Evolutionary conservation across 2,888 invertebrate genomes (phyloP), one percentile per base, ranked within the genome.

Genomic region (Litoditis marina): DNA sequence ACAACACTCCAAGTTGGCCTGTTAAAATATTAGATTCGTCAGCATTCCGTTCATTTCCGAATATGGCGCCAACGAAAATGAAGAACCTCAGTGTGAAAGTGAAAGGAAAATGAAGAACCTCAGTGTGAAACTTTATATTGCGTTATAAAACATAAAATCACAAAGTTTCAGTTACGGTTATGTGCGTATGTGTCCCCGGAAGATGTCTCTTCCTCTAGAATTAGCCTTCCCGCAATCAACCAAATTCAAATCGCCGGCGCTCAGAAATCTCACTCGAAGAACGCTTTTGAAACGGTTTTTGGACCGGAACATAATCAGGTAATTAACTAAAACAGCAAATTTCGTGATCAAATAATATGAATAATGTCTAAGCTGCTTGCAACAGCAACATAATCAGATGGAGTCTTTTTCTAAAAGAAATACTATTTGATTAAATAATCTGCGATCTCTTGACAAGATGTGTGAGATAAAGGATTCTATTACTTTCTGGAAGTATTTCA

Each of bases 221-320:
- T 60, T 22, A 30, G 44, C 11, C 32, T 54, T 11, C 47, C 61
- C 19, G 34, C 51, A 19, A 32, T 36, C 8, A 61, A 61, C 46
- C 61, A 61, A 49, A 34, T 61, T 22, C 61, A 55, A 19, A 54
- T 61, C 19, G 50, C 61, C 36, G 61, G 61, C n/a, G 47, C 54
- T n/a, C 31, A 47, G 2, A 61, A 61, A 54, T 46, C 55, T 2
- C 61, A 69, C 49, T 69, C 71, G 31, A 63, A 65, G 36, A 49
- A 62, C 22, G 65, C 73, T 8, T 77, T 75, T 60, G 74, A 77
- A 57, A 66, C 68, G 13, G 66, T 76, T 32, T 73, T 75, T 59
- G 52, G 60, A 30, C 69, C 72, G 19, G 68, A 70, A 30, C 53
- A 64, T 11, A 65, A 64, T 0, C 71, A 73, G 60, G 67, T 71